phyloP scores from a whole-genome alignment of 2,888 invertebrate genomes.

The Platynereis dumerilii region DNA sequence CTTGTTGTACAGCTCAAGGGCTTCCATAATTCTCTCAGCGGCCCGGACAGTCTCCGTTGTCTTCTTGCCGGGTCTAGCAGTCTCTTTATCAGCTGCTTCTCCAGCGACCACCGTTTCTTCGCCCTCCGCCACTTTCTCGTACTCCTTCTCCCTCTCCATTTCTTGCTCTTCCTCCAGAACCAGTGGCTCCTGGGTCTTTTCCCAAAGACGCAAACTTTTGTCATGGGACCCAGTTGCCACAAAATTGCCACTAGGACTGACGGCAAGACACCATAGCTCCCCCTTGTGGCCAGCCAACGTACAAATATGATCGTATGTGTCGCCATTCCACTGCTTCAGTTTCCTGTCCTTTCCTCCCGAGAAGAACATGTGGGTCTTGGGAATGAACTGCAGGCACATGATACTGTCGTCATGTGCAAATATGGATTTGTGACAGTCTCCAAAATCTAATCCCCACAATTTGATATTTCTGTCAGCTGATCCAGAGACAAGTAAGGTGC shows the following conservation, averaged over 20 bases:
- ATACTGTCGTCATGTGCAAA: conserved; percentile 96
- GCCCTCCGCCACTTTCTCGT: conserved; percentile 62
- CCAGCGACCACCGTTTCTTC: conserved; percentile 64
- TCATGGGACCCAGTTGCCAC: conserved; percentile 84
- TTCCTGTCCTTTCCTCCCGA: conserved; percentile 92
- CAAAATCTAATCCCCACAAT: conserved; percentile 98
- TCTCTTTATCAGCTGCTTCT: conserved; percentile 72
- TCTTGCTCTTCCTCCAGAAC: conserved; percentile 93
- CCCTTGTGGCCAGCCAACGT: conserved; percentile 80
- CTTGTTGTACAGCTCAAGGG: conserved; percentile 70
- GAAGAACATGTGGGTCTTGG: conserved; percentile 91
- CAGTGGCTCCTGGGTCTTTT: conserved; percentile 85
- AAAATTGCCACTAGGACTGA: conserved; percentile 82
- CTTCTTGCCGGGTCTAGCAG: conserved; percentile 85
- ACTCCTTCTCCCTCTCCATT: conserved; percentile 71
- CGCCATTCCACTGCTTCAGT: conserved; percentile 97
- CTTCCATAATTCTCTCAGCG: conserved; percentile 91
- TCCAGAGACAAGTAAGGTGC: conserved; percentile 84
- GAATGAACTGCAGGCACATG: conserved; percentile 86
- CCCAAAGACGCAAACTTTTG: conserved; percentile 83
- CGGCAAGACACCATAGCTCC: conserved; percentile 76
- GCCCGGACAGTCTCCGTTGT: conserved; percentile 86
- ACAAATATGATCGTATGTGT: conserved; percentile 84
- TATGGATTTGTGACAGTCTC: conserved; percentile 93
- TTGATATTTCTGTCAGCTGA: conserved; percentile 95